Evolutionary conservation across 2,797 vertebrate species (phyloP), one percentile per base, ranked within the genome.

Genomic region (Anabacerthia variegaticeps): DNA sequence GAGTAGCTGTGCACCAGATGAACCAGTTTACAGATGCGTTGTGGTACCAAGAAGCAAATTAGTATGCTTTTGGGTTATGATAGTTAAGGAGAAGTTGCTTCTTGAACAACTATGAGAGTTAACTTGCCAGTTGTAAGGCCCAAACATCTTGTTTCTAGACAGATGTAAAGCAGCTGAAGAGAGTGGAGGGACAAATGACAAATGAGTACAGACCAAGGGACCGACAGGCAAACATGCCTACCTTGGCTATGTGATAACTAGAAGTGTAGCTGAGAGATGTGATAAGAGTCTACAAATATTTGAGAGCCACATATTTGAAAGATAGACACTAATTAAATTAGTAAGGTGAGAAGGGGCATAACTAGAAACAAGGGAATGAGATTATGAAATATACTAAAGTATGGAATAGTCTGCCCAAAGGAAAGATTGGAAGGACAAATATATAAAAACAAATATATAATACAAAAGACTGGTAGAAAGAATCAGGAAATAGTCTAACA

Each of bases 281-380:
- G 88, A 39, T 94, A 91, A 74, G 54, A 77, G 79, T 55, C 61
- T 61, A n/a, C 85, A 89, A 81, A 92, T 89, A 85, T 85, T 89
- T 87, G 78, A 95, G 85, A 78, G 30, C 62, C 6, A 6, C 21
- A 8, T 62, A 62, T 51, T 85, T 89, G 69, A 92, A 93, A 88
- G 81, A 43, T 15, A 61, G 73, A 65, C 85, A 59, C 54, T 75
- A 91, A 91, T 87, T 91, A 91, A 89, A 75, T 81, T 30, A 59
- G n/a, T 82, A 62, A 82, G 72, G 49, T 93, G 73, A 65, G 76
- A 95, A 89, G 51, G 58, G 36, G 28, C 48, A 30, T 91, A 78
- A 85, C 46, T 58, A 32, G 87, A 71, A 94, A 89, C 54, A 74
- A 79, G 68, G 49, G 87, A 96, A 68, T 85, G 85, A 95, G 75